Evolutionary conservation across 2,113 vertebrate genomes (phyloP), one percentile per base, ranked within the genome.

Genomic region (Amphiprion ocellaris): DNA sequence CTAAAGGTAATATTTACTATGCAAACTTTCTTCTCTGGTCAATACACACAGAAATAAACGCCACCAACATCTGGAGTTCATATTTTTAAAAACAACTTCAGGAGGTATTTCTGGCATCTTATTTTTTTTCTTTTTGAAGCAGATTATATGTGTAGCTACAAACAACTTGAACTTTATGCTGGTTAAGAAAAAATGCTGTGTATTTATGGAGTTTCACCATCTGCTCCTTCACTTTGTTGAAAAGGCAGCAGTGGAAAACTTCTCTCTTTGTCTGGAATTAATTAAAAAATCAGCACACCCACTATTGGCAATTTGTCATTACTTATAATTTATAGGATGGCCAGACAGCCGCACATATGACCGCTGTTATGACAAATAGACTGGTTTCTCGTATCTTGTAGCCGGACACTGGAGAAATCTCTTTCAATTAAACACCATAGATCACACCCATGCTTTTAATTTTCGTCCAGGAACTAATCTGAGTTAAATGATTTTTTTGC

Each of bases 381-480:
- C 47, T 21, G 52, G 21, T 28, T 71, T 69, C 60, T 80, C 23
- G 58, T 81, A 24, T 64, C 75, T 79, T 17, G 39, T 17, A 59
- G 7, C 44, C 6, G 10, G 72, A 86, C 66, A 71, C 44, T 53
- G 53, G 56, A 86, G 58, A 82, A 89, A 86, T 88, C 58, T 76
- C 64, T 87, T 84, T 81, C 79, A 87, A 86, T 92, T 89, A 92
- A 88, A 89, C 47, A 61, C 74, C 66, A 84, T 83, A 84, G 59
- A 91, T 92, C 69, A 88, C 74, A 84, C 81, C 47, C 44, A 69
- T 52, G 58, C 78, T 85, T 89, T 88, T 90, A 84, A 89, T 90
- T 87, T 84, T 53, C 21, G 23, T 68, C 67, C 59, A 84, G 77
- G 24, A 91, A 80, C 79, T 90, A 71, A 77, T 92, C 30, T 87